A percentile compares a stretch with the other conserved stretches of the same genome.
Conservation (phyloP, 2,888 invertebrate genomes). For the Erpobdella octoculata region DNA sequence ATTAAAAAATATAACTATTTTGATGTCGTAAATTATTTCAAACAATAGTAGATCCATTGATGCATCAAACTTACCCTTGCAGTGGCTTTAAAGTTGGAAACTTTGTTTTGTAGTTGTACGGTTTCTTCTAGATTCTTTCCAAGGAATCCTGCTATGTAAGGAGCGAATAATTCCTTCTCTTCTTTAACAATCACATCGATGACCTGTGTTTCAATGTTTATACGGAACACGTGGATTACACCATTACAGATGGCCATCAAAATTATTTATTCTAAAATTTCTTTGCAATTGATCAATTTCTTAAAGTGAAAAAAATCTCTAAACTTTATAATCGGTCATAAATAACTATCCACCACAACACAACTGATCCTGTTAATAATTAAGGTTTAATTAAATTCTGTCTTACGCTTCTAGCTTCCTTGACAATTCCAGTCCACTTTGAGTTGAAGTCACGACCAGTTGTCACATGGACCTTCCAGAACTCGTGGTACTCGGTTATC, state of each 20-base stretch:
- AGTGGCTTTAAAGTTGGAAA: conserved; percentile 43
- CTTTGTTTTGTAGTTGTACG: conserved; percentile 43
- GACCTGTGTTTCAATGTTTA: conserved; percentile 38
- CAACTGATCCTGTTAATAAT: background rate
- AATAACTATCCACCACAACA: background rate
- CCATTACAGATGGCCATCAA: background rate
- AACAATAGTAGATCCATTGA: background rate
- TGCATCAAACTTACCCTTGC: conserved; percentile 48
- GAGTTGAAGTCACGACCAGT: conserved; percentile 54
- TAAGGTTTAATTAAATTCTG: background rate
- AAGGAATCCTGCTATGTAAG: conserved; percentile 45
- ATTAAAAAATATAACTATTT: too few relatives aligned
- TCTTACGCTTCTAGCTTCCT: conserved; percentile 63
- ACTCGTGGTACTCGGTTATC: conserved; percentile 64
- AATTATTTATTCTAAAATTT: too few relatives aligned
- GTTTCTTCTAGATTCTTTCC: conserved; percentile 43
- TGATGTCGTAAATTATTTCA: too few relatives aligned
- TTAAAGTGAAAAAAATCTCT: background rate
- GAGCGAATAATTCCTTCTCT: conserved; percentile 47
- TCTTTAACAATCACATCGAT: conserved; percentile 46
- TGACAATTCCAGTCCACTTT: conserved; percentile 57
- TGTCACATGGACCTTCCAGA: conserved; percentile 63
- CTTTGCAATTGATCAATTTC: background rate
- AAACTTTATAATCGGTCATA: background rate
- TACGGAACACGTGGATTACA: background rate